phyloP scores from a whole-genome alignment of 1,140 invertebrate species.

The Anoplophora glabripennis region DNA sequence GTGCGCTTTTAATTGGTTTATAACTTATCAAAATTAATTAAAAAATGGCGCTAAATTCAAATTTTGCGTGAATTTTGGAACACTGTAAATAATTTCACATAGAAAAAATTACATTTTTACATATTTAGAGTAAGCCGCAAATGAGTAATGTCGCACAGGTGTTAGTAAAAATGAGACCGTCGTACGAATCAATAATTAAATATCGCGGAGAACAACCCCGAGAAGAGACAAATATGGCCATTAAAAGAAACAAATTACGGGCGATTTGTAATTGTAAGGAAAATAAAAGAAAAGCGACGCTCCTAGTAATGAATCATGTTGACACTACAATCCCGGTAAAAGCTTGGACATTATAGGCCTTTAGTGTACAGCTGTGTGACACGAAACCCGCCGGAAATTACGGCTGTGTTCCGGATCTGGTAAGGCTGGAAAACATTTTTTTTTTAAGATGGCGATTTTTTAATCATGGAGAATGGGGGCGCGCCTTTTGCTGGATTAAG shows the following conservation, averaged over 20 bases:
- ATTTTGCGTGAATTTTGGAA: no score
- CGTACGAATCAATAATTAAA: no score
- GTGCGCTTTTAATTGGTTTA: no score
- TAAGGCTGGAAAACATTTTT: slow-evolving; percentile 40
- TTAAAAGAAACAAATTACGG: slow-evolving; percentile 9
- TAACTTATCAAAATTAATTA: no score
- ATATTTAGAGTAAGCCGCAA: no score
- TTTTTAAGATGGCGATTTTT: slow-evolving; percentile 45
- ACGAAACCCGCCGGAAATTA: slow-evolving; percentile 43
- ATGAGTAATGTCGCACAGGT: no score
- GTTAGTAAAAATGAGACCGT: no score
- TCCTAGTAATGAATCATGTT: slow-evolving; percentile 38
- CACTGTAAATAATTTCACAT: no score
- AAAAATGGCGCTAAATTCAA: no score
- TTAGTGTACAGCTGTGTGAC: slow-evolving; percentile 37
- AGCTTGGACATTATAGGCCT: slow-evolving; percentile 32
- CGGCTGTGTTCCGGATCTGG: slow-evolving; percentile 36
- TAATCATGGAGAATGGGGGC: slow-evolving; percentile 47
- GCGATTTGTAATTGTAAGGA: slow-evolving; percentile 5
- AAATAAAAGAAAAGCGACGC: slow-evolving; percentile 20
- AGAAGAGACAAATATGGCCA: slow-evolving; percentile 2
- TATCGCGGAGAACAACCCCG: no score
- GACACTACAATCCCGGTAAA: slow-evolving; percentile 41
- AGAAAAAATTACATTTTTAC: no score
- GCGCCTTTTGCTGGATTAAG: slow-evolving; percentile 42